Evolutionary conservation across 2,113 vertebrate species (phyloP).

Genomic region (Mesocricetus auratus): DNA sequence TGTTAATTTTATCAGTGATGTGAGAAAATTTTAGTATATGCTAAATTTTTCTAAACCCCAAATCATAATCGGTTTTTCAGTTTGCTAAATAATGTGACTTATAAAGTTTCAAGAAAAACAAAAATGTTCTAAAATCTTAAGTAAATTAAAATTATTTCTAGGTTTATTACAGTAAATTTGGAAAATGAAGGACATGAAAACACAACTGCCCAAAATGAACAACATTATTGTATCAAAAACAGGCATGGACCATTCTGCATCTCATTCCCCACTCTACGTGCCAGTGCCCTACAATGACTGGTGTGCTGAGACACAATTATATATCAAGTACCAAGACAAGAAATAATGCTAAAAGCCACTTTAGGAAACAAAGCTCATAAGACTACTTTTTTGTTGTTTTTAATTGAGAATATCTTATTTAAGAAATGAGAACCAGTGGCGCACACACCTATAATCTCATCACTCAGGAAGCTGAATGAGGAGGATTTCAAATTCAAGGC

Average conservation of each 20-base stretch:
- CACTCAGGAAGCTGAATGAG: neutral
- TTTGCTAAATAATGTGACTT: neutral
- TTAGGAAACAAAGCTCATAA: constrained; percentile 3
- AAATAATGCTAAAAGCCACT: neutral
- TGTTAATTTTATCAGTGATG: neutral
- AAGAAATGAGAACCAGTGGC: neutral
- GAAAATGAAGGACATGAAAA: constrained; percentile 15
- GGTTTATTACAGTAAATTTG: constrained; percentile 21
- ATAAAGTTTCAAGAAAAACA: constrained; percentile 27
- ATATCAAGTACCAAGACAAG: neutral
- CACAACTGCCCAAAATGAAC: neutral
- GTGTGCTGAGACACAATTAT: neutral
- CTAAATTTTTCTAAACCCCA: neutral
- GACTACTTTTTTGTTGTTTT: neutral
- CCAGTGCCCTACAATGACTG: neutral
- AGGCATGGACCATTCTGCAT: neutral
- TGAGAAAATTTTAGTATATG: neutral
- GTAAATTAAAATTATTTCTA: neutral
- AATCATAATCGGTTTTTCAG: neutral
- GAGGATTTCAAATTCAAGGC: neutral
- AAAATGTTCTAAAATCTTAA: neutral
- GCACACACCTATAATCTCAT: neutral
- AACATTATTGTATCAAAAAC: neutral
- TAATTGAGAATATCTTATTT: neutral
- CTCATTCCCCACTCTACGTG: neutral